Percentiles rank a stretch among this genome's conserved stretches.
Conservation (phyloP, 2,888 invertebrate genomes). For the Zaprionus bogoriensis region DNA sequence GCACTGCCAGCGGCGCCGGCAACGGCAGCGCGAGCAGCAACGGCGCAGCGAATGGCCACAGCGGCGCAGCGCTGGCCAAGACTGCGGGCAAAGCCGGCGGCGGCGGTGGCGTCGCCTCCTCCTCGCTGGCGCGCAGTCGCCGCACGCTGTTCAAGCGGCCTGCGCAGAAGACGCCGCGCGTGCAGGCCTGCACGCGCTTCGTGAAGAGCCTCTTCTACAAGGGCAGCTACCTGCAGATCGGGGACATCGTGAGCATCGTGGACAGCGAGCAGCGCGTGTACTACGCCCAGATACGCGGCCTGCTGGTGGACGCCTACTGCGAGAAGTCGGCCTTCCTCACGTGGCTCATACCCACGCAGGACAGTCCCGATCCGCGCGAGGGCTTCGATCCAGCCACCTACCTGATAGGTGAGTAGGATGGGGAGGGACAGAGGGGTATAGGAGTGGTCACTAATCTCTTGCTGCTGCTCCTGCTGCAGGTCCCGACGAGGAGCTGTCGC, state of each 20-base stretch:
- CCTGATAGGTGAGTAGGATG: constrained; percentile 89
- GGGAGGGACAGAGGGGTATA: no score
- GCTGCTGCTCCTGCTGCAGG: constrained; percentile 82
- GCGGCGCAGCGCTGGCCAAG: not conserved
- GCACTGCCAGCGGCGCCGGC: not conserved
- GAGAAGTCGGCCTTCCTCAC: constrained; percentile 96
- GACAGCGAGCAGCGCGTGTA: constrained; percentile 90
- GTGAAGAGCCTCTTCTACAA: constrained; percentile 90
- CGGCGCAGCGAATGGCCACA: constrained; percentile 9
- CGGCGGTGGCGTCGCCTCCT: constrained; percentile 1
- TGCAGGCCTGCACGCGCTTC: constrained; percentile 91
- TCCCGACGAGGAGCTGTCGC: constrained; percentile 94
- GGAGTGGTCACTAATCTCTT: not conserved
- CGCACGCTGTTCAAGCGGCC: constrained; percentile 90
- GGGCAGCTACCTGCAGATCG: constrained; percentile 92
- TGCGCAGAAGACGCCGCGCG: constrained; percentile 91
- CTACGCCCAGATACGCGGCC: constrained; percentile 95
- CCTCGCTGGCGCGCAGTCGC: constrained; percentile 86
- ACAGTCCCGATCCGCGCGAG: constrained; percentile 89
- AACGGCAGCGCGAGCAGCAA: not conserved
- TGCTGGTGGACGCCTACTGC: constrained; percentile 95
- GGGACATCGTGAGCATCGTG: constrained; percentile 94
- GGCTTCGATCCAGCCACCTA: constrained; percentile 95
- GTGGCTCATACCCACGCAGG: constrained; percentile 94
- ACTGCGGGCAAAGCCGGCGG: not conserved